Evolutionary conservation across 2,113 vertebrate genomes (phyloP).

Genomic region (Eolophus roseicapilla): DNA sequence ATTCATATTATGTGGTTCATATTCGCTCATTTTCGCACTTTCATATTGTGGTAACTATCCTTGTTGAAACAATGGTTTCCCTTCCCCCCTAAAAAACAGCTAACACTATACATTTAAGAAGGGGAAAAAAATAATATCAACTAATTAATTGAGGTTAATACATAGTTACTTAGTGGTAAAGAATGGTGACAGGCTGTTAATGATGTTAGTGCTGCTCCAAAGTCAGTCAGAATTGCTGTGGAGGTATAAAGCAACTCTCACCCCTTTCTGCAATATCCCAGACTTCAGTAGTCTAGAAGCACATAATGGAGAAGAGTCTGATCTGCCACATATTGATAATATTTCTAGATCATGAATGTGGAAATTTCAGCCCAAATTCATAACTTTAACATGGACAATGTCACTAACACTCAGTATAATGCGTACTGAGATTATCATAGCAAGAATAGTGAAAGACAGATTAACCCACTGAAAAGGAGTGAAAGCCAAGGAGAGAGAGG

Average conservation of each 20-base stretch:
- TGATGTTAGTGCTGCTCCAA: neutral
- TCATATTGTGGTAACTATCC: neutral
- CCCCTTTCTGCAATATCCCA: neutral
- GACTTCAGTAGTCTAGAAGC: neutral
- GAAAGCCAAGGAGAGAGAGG: neutral
- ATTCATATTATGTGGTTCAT: neutral
- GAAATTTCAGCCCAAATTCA: neutral
- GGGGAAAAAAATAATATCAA: neutral
- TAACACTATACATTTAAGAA: neutral
- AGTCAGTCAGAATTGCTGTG: neutral
- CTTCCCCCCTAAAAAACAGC: neutral
- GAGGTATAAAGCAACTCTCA: neutral
- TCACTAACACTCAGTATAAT: neutral
- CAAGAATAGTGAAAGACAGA: neutral
- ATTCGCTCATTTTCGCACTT: neutral
- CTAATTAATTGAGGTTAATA: neutral
- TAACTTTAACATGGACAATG: neutral
- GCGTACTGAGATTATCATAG: neutral
- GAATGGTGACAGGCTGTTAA: neutral
- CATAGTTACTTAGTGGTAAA: neutral
- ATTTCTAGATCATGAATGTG: neutral
- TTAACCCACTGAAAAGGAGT: neutral
- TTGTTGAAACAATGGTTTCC: neutral
- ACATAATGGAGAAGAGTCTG: neutral
- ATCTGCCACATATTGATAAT: neutral